Percentiles rank a stretch among this genome's conserved stretches.
Evolutionary conservation across 2,113 vertebrate species (phyloP).

Genomic region (Stictonetta naevosa): DNA sequence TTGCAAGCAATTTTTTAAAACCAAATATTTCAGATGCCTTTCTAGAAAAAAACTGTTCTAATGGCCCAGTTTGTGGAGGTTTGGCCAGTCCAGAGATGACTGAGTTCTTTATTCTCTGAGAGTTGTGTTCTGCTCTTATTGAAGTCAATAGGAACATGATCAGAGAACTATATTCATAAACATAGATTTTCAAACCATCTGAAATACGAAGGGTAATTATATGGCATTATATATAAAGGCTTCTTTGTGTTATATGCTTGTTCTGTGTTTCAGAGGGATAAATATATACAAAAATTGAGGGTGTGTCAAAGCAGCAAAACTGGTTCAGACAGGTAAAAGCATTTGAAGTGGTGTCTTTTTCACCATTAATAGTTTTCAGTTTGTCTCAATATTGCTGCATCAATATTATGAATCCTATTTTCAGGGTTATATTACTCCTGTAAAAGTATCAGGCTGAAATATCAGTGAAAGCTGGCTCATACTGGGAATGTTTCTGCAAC

Average conservation of each 20-base stretch:
- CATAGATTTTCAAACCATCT: constrained; percentile 76
- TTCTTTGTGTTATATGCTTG: constrained; percentile 75
- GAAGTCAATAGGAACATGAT: constrained; percentile 57
- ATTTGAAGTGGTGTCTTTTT: constrained; percentile 59
- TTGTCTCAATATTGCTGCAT: constrained; percentile 45
- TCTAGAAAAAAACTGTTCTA: constrained; percentile 53
- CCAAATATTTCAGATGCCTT: constrained; percentile 21
- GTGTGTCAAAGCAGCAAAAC: constrained; percentile 73
- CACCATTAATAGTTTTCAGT: constrained; percentile 20
- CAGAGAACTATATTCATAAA: constrained; percentile 74
- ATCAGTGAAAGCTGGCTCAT: neutral
- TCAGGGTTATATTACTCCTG: constrained; percentile 10
- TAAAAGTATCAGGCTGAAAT: neutral
- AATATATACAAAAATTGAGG: constrained; percentile 71
- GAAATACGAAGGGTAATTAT: constrained; percentile 76
- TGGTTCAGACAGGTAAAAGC: constrained; percentile 64
- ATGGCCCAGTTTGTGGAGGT: constrained; percentile 5
- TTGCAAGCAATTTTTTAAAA: constrained; percentile 3
- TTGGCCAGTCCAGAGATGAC: neutral
- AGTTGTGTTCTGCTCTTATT: neutral
- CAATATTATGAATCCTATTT: constrained; percentile 39
- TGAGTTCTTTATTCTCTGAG: neutral
- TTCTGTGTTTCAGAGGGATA: constrained; percentile 68
- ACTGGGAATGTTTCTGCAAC: neutral
- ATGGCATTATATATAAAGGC: constrained; percentile 76